Evolutionary conservation across 2,888 invertebrate genomes (phyloP).

Genomic region (Agapetus fuscipes): DNA sequence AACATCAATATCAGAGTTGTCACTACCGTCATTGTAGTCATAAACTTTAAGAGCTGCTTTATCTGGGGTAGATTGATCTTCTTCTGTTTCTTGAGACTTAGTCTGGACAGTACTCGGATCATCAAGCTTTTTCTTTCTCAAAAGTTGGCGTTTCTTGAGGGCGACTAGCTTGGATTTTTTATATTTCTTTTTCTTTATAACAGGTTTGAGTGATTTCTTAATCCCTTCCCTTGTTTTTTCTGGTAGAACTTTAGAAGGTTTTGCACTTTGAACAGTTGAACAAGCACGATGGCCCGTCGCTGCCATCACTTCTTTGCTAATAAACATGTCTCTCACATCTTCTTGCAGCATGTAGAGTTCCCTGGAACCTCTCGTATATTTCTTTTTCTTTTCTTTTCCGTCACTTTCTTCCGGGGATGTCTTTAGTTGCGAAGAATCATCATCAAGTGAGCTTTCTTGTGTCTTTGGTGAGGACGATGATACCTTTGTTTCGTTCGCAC

Average conservation of each 20-base stretch:
- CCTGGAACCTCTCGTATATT: slow-evolving; percentile 29
- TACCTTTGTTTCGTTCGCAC: too few species aligned
- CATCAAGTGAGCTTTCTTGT: too few species aligned
- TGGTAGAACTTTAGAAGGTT: neutral
- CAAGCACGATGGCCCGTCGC: slow-evolving; percentile 55
- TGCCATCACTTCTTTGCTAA: slow-evolving; percentile 50
- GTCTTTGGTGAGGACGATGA: too few species aligned
- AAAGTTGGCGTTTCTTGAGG: too few species aligned
- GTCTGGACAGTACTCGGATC: too few species aligned
- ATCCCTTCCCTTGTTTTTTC: too few species aligned
- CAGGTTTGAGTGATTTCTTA: too few species aligned
- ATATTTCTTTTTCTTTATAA: neutral
- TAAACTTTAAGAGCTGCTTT: neutral
- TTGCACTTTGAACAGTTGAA: slow-evolving; percentile 48
- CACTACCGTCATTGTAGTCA: neutral
- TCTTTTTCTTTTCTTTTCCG: slow-evolving; percentile 16
- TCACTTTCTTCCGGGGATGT: slow-evolving; percentile 30
- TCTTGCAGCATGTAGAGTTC: slow-evolving; percentile 57
- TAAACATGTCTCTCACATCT: slow-evolving; percentile 62
- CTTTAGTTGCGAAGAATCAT: slow-evolving; percentile 21
- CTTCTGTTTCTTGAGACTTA: neutral
- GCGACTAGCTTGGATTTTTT: too few species aligned
- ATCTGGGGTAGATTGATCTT: neutral
- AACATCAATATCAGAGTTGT: neutral
- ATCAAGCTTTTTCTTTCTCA: neutral